Percentiles rank a stretch among this genome's conserved stretches.
phyloP scores from a whole-genome alignment of 2,888 invertebrate genomes.

The Fragum fragum region DNA sequence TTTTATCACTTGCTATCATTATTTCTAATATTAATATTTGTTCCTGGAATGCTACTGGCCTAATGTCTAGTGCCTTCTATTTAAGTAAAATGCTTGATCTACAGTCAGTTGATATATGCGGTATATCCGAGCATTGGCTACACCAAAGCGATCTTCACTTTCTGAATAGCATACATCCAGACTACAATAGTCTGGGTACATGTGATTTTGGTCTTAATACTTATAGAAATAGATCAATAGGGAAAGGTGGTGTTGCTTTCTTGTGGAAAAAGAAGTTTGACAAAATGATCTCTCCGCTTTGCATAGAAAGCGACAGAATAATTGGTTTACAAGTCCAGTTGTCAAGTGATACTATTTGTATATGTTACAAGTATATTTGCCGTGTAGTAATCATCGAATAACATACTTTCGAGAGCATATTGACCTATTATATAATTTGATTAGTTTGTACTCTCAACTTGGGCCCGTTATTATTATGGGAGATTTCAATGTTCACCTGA shows the following conservation, averaged over 20 bases:
- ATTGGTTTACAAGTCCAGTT: not conserved
- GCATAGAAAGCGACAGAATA: not conserved
- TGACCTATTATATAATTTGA: not conserved
- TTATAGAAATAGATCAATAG: not conserved
- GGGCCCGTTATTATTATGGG: not conserved
- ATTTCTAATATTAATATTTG: too few species aligned
- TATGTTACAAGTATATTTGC: not conserved
- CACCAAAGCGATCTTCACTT: not conserved
- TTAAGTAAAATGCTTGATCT: not conserved
- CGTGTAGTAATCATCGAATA: not conserved
- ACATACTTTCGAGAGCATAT: not conserved
- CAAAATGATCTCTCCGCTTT: not conserved
- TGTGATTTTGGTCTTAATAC: not conserved
- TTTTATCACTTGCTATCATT: too few species aligned
- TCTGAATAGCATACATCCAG: not conserved
- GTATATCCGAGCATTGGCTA: not conserved
- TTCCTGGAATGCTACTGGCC: not conserved
- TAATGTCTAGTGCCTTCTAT: not conserved
- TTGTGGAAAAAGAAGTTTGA: not conserved
- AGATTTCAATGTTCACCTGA: not conserved
- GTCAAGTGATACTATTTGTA: not conserved
- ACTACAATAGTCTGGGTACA: not conserved
- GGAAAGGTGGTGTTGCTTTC: not conserved
- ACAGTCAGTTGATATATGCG: not conserved
- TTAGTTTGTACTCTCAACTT: not conserved